These are phyloP conservation scores for Drymodes brunneopygia DNA, from an alignment of 2,113 vertebrate species.

Conservation along the genomic window DNA sequence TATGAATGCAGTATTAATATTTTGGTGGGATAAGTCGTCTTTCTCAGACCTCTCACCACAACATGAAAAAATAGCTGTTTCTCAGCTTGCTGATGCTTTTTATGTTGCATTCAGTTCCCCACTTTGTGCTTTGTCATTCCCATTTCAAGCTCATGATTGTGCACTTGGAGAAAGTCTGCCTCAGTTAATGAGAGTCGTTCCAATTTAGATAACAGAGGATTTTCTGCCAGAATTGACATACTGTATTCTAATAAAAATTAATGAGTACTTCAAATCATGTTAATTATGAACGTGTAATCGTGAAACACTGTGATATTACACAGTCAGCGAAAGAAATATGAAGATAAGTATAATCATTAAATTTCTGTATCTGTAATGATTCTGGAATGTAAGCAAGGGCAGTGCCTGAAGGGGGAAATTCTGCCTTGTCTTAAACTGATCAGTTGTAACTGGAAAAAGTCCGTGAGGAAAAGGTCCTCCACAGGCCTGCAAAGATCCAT, in stretches of 20 bases:
- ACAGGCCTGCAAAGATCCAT: neutral
- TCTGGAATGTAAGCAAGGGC: neutral
- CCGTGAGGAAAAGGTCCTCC: neutral
- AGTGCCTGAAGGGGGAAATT: neutral
- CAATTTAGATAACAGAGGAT: neutral
- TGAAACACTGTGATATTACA: neutral
- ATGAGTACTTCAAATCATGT: neutral
- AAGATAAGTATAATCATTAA: neutral
- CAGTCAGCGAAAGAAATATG: neutral
- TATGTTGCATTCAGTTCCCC: neutral
- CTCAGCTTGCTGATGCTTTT: neutral
- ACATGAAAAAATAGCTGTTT: neutral
- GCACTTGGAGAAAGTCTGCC: neutral
- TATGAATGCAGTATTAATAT: neutral
- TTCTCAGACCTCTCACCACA: neutral
- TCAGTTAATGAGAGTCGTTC: neutral
- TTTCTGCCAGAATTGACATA: neutral
- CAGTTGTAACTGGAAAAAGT: neutral
- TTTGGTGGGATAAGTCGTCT: neutral
- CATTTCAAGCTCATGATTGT: neutral
- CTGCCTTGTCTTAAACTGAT: neutral
- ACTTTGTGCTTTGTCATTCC: neutral
- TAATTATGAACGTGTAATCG: neutral
- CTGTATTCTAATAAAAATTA: neutral
- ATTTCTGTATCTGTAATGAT: neutral